Evolutionary conservation across 2,888 invertebrate species (phyloP).

Genomic region (Drosophila infuscata): DNA sequence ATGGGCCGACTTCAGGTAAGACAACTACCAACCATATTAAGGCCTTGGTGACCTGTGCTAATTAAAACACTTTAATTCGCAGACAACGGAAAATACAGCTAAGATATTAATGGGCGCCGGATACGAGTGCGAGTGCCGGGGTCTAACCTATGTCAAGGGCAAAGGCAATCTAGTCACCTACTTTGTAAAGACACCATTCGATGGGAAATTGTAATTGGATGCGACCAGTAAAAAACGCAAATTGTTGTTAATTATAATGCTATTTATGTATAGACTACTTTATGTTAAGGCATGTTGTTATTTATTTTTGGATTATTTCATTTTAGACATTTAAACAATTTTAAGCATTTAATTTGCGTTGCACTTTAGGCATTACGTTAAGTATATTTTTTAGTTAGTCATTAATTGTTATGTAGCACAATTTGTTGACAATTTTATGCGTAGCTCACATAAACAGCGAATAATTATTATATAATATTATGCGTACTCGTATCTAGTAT

Average conservation of each 20-base stretch:
- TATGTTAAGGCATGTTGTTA: conserved; percentile 66
- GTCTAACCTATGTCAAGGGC: conserved; percentile 97
- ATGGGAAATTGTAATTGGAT: conserved; percentile 86
- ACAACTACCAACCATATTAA: background rate
- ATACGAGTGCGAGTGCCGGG: conserved; percentile 95
- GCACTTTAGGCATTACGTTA: conserved; percentile 49
- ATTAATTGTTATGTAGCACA: conserved; percentile 55
- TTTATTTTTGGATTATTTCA: conserved; percentile 63
- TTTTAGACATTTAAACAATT: conserved; percentile 47
- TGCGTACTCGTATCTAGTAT: conserved; percentile 27
- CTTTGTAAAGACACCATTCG: conserved; percentile 94
- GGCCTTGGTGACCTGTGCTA: background rate
- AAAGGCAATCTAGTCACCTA: conserved; percentile 96
- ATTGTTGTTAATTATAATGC: conserved; percentile 53
- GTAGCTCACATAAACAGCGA: conserved; percentile 69
- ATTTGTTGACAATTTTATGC: conserved; percentile 48
- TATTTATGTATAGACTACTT: conserved; percentile 45
- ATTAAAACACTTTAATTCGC: conserved; percentile 28
- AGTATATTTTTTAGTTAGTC: conserved; percentile 53
- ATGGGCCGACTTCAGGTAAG: conserved; percentile 93
- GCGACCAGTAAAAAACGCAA: conserved; percentile 41
- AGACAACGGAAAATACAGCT: conserved; percentile 93
- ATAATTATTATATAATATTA: conserved; percentile 51
- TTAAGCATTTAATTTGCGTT: conserved; percentile 70
- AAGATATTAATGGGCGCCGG: conserved; percentile 93